Evolutionary conservation across 2,888 invertebrate species (phyloP), one percentile per base, ranked within the genome.

Genomic region (Chrysolina oricalcia): DNA sequence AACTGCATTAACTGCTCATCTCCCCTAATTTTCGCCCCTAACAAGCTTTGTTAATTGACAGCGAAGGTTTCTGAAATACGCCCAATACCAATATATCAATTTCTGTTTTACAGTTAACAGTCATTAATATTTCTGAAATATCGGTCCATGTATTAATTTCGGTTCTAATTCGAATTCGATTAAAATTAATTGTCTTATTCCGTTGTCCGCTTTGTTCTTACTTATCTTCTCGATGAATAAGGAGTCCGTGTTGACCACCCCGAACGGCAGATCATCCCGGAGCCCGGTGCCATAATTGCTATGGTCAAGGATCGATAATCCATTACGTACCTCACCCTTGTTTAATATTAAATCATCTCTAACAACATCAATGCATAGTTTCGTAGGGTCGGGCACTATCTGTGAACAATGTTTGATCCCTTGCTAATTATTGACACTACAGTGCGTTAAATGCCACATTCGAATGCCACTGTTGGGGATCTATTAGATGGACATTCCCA

Each of bases 311-410:
- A 74, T 74, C 74, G 70, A 74, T 74, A 74, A 70, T 56, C 74
- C 70, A 74, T 74, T 74, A 74, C 74, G 74, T 53, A 65, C 65
- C 43, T 46, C 46, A 46, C 72, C 72, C 66, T 72, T 74, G 74
- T 64, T 74, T 43, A 74, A 74, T 74, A 74, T 74, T 74, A 65
- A 65, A 74, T 74, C 70, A 70, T 69, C 73, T 46, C 65, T 70
- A 70, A 70, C 66, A 70, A 69, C 64, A 62, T 72, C 72, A 67
- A 27, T 72, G 40, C 63, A 65, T 72, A 72, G 41, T 46, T 43
- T 65, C 23, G 65, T 65, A 23, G 43, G 65, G 43, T 65, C 65
- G 65, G 21, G 43, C 43, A 65, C 41, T 65, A 65, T 41, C 65
- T 65, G 65, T 15, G 65, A 65, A 65, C 65, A 65, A 41, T 65